Percentiles rank a stretch among this genome's conserved stretches.
These are phyloP conservation scores for Diabrotica undecimpunctata DNA, from an alignment of 1,140 invertebrate species.

Conservation along the genomic window DNA sequence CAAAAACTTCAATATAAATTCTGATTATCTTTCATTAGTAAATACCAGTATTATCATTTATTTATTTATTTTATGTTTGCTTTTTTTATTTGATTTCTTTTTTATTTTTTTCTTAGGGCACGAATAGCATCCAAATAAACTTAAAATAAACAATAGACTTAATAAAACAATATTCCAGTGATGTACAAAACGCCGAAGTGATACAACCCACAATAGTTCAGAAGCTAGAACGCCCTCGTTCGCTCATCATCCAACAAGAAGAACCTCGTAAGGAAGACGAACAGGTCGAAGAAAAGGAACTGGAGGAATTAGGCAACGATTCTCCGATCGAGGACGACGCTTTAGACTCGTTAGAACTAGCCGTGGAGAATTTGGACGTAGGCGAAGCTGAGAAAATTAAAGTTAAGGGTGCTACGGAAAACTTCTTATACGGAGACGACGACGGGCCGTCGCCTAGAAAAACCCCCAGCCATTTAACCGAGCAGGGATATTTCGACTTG, in stretches of 20 bases:
- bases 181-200: constrained; percentile 21
- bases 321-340: constrained; percentile 46
- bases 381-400: constrained; percentile 13
- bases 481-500: constrained; percentile 59
- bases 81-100: constrained; percentile 34
- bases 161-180: constrained; percentile 41
- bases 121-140: constrained; percentile 41
- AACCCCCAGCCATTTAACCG: constrained; percentile 49
- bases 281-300: constrained; percentile 41
- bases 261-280: background rate
- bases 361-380: constrained; percentile 14
- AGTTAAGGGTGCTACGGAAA: background rate
- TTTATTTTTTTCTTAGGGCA: constrained; percentile 36
- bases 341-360: constrained; percentile 29
- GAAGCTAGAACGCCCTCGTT: constrained; percentile 53
- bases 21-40: background rate
- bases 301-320: constrained; percentile 33
- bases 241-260: constrained; percentile 47
- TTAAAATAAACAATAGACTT: constrained; percentile 17
- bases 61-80: constrained; percentile 2
- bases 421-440: constrained; percentile 12
- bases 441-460: constrained; percentile 25
- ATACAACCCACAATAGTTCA: constrained; percentile 25
- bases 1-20: background rate
- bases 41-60: background rate